Evolutionary conservation across 1,140 invertebrate species (phyloP), one percentile per base, ranked within the genome.

Genomic region (Drosophila aff.): DNA sequence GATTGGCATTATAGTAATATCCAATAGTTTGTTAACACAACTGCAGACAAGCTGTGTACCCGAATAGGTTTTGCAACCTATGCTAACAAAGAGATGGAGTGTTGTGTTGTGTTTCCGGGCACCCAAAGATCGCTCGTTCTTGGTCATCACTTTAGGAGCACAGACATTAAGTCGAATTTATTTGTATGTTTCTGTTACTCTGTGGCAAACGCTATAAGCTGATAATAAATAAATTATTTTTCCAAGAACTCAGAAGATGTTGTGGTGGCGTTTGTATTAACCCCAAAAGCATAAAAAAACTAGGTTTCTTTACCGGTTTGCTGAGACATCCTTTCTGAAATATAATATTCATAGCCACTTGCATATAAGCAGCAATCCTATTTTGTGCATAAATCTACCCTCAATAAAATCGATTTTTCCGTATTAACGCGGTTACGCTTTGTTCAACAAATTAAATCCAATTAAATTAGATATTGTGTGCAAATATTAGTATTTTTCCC

Each of bases 41-140:
- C 50, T 69, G 60, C 40, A 28, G 41, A n/a, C 44, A 61, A 67
- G 65, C 75, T 61, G 47, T 67, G 62, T 60, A 86, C 68, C 53
- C 68, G 67, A 26, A 23, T 23, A 41, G 41, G 50, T 21, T 49
- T n/a, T 44, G 36, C 55, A 44, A 40, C 55, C 26, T 53, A 44
- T 40, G 57, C 41, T 58, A 65, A 61, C 46, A 76, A 55, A 36
- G 10, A 26, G 33, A 33, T 15, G 46, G 76, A 79, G 69, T 83
- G 36, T 23, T 41, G 10, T 33, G 23, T 23, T 23, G 2, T 23
- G 23, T 52, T 52, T 15, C 3, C 28, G 13, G 16, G 4, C 26
- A 6, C 16, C 18, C 31, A 36, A 21, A 15, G n/a, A 8, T 8
- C 11, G 0, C 52, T 38, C 1, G 52, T 16, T 36, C 13, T 15